Evolutionary conservation across 1,140 invertebrate species (phyloP).

Genomic region (Zaprionus lachaisei): DNA sequence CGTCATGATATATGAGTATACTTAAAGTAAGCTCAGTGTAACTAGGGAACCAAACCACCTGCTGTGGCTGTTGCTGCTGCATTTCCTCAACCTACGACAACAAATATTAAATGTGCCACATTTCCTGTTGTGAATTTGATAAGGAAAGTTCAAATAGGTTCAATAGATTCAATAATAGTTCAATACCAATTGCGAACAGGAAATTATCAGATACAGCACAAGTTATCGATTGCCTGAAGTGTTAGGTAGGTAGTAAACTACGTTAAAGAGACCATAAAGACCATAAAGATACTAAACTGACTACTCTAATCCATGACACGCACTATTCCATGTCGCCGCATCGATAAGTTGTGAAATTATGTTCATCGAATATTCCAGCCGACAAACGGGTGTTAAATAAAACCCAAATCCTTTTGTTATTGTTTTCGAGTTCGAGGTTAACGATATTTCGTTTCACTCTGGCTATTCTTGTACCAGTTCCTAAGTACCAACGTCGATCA

Average conservation of each 20-base stretch:
- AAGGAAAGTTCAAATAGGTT: background rate
- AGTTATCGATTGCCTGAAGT: background rate
- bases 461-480: background rate
- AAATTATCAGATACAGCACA: conserved; percentile 7
- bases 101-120: conserved; percentile 35
- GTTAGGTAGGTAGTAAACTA: background rate
- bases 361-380: conserved; percentile 35
- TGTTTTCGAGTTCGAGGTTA: conserved; percentile 6
- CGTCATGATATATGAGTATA: background rate
- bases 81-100: conserved; percentile 56
- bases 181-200: background rate
- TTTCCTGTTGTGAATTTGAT: conserved; percentile 68
- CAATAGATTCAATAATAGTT: too few relatives aligned
- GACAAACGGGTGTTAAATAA: background rate
- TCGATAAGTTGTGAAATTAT: conserved; percentile 36
- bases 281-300: background rate
- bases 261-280: background rate
- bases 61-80: background rate
- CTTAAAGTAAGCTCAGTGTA: background rate
- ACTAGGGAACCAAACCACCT: conserved; percentile 20
- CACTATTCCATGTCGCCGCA: background rate
- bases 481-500: conserved; percentile 16
- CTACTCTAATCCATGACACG: background rate
- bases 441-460: conserved; percentile 9
- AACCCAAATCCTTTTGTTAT: background rate